These are phyloP conservation scores for Blera fallax DNA, from an alignment of 2,888 invertebrate genomes.

Conservation along the genomic window DNA sequence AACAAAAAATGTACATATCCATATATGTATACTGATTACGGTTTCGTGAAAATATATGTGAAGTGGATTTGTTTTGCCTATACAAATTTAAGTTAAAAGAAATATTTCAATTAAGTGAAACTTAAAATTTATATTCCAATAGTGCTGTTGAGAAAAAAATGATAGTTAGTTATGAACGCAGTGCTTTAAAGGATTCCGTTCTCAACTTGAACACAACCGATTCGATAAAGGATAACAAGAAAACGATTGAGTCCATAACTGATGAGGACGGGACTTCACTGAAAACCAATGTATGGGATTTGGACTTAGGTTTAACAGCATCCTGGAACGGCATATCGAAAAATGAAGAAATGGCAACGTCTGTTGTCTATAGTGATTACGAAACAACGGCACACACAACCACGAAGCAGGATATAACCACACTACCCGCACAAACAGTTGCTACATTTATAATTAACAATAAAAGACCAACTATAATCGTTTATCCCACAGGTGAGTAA, in stretches of 20 bases:
- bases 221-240: neutral
- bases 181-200: neutral
- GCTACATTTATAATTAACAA: conserved; percentile 83
- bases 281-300: neutral
- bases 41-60: neutral
- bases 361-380: conserved; percentile 43
- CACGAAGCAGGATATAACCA: conserved; percentile 68
- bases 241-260: neutral
- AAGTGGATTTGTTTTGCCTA: neutral
- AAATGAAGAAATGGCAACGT: conserved; percentile 63
- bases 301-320: conserved; percentile 6
- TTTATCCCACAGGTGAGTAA: conserved; percentile 87
- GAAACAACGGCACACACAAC: conserved; percentile 46
- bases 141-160: conserved; percentile 12
- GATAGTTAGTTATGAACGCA: conserved; percentile 31
- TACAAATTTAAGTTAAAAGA: neutral
- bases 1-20: neutral
- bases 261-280: neutral
- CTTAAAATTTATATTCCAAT: neutral
- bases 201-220: neutral
- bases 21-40: neutral
- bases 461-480: conserved; percentile 88
- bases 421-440: conserved; percentile 79
- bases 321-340: neutral
- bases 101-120: neutral